A percentile compares a stretch with the other conserved stretches of the same genome.
Evolutionary conservation across 2,888 invertebrate species (phyloP).

Genomic region (Heliconius hortense): DNA sequence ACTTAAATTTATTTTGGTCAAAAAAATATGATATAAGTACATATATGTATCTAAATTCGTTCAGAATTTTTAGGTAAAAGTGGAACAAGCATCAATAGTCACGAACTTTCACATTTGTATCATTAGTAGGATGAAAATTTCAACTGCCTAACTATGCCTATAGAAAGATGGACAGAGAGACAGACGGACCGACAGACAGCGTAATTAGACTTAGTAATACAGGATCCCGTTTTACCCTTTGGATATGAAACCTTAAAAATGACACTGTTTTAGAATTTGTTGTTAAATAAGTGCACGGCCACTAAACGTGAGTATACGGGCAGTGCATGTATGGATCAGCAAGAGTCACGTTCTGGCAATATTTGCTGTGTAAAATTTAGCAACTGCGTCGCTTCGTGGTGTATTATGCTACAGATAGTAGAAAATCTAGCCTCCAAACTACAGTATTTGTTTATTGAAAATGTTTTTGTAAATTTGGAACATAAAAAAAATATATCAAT

Average conservation of each 20-base stretch:
- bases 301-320: slow-evolving; percentile 24
- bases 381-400: slow-evolving; percentile 58
- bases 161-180: too few relatives aligned
- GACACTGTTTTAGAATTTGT: not conserved
- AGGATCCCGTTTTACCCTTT: too few relatives aligned
- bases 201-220: too few relatives aligned
- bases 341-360: slow-evolving; percentile 74
- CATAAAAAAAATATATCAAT: not conserved
- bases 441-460: not conserved
- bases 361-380: slow-evolving; percentile 73
- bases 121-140: too few relatives aligned
- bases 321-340: slow-evolving; percentile 47
- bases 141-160: too few relatives aligned
- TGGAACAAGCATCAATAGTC: too few relatives aligned
- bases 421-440: slow-evolving; percentile 11
- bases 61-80: too few relatives aligned
- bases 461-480: not conserved
- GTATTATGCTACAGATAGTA: slow-evolving; percentile 27
- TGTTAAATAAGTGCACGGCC: slow-evolving; percentile 14
- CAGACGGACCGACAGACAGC: too few relatives aligned
- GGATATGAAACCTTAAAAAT: not conserved
- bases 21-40: too few relatives aligned
- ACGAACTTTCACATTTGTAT: too few relatives aligned
- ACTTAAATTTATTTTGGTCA: too few relatives aligned
- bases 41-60: too few relatives aligned